These are phyloP conservation scores for Pangasius djambal DNA, from an alignment of 2,797 vertebrate species.

Conservation along the genomic window DNA sequence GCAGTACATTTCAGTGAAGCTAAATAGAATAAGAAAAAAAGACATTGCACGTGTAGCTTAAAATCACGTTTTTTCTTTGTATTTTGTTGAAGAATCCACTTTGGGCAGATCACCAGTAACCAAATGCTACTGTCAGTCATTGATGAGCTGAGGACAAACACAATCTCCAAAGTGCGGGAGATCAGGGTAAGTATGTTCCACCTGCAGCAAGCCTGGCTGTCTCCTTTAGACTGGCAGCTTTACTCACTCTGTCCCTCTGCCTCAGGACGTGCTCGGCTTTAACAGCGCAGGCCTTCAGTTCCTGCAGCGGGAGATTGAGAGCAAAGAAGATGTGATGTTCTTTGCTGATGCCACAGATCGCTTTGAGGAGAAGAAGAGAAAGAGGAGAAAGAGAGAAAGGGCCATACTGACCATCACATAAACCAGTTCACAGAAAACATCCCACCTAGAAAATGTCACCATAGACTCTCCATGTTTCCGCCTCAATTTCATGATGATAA, in stretches of 20 bases:
- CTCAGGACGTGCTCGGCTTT: constrained; percentile 90
- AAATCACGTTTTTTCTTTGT: not conserved
- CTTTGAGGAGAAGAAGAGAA: constrained; percentile 86
- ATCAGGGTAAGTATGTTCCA: constrained; percentile 81
- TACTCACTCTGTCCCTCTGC: not conserved
- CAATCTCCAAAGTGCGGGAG: constrained; percentile 85
- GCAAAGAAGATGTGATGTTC: constrained; percentile 90
- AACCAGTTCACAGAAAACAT: constrained; percentile 1
- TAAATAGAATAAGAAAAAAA: not conserved
- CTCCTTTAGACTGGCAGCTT: not conserved
- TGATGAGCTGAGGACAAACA: constrained; percentile 86
- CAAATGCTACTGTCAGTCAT: constrained; percentile 91
- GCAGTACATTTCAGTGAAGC: not conserved
- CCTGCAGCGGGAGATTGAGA: constrained; percentile 90
- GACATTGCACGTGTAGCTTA: not conserved
- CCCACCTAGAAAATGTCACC: not conserved
- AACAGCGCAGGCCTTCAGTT: constrained; percentile 91
- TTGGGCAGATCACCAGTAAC: constrained; percentile 93
- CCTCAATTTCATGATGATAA: not conserved
- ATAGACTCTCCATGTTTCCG: not conserved
- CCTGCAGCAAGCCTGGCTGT: not conserved
- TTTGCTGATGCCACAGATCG: constrained; percentile 89
- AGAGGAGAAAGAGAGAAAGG: constrained; percentile 87
- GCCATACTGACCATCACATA: constrained; percentile 77
- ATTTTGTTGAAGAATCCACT: constrained; percentile 84